Evolutionary conservation across 2,797 vertebrate species (phyloP).

Genomic region (Arctocebus calabarensis): DNA sequence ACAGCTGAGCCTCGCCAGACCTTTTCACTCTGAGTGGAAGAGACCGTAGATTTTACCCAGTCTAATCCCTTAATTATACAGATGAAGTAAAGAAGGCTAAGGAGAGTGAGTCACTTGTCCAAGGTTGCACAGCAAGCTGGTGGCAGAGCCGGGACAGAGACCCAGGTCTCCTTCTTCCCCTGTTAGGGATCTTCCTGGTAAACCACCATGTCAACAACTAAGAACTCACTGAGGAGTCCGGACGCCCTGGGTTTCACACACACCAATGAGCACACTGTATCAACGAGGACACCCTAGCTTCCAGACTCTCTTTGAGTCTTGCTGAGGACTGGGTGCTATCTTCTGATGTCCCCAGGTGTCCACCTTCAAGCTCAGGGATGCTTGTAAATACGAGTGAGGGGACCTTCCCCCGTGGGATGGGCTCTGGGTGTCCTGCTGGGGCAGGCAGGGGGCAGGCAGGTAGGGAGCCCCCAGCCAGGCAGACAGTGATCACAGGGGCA

Average conservation of each 20-base stretch:
- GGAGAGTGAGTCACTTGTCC: not conserved
- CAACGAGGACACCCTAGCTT: not conserved
- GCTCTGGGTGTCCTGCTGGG: not conserved
- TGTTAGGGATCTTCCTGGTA: not conserved
- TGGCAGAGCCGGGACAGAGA: not conserved
- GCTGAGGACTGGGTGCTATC: not conserved
- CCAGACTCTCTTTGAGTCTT: not conserved
- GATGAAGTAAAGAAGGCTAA: not conserved
- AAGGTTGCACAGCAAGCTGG: not conserved
- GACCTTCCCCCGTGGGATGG: no score
- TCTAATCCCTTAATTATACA: not conserved
- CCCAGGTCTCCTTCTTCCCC: not conserved
- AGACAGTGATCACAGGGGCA: not conserved
- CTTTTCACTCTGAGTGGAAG: not conserved
- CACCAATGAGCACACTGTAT: not conserved
- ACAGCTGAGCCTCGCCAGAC: not conserved
- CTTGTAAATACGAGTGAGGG: not conserved
- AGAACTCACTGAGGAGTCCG: no score
- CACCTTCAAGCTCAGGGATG: not conserved
- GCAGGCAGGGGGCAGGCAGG: not conserved
- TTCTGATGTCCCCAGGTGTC: not conserved
- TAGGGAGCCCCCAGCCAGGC: not conserved
- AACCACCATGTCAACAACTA: no score
- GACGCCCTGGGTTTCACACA: not conserved
- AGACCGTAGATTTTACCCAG: not conserved